Evolutionary conservation across 1,140 invertebrate species (phyloP), one percentile per base, ranked within the genome.

Genomic region (Mamestra configurata): DNA sequence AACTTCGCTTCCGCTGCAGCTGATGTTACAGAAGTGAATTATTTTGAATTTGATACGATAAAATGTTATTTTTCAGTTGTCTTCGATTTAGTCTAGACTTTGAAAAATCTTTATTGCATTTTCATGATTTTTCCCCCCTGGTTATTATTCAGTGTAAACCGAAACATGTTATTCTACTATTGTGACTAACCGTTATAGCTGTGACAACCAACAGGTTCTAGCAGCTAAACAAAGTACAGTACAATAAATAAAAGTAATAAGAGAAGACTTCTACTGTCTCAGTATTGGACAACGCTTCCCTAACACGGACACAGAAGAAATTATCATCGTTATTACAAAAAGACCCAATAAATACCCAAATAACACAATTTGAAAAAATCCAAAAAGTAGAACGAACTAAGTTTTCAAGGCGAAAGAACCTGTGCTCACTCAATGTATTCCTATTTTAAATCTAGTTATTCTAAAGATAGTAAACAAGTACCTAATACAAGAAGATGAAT

Each of bases 1-100:
- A 49, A 76, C 55, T 76, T 43, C 22, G 27, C 18, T 46, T 64
- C 40, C 22, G 57, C 55, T 76, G 71, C 71, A 76, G 57, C 55
- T 76, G 43, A 64, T 70, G 40, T 49, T 24, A 46, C 64, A 49
- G 22, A 46, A 22, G 22, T 37, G 40, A 70, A 70, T 70, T 70
- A 70, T 70, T 70, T 70, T 70, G 40, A 70, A 49, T 70, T 49
- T 40, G 20, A 22, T 18, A 22, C 35, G 61, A 40, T 66, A 35
- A 64, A 35, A 20, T 40, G 27, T 22, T 59, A 13, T 15, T 4
- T 24, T 31, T 31, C 35, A 11, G 61, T 64, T n/a, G 35, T 35
- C 2, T 61, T 10, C 27, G 31, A 61, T 35, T 20, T 64, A 0
- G 35, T 40, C 15, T 20, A 35, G 57, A 37, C 27, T 61, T 20